Percentiles rank a stretch among this genome's conserved stretches.
phyloP scores from a whole-genome alignment of 2,113 vertebrate species.

The Myotis lucifugus region DNA sequence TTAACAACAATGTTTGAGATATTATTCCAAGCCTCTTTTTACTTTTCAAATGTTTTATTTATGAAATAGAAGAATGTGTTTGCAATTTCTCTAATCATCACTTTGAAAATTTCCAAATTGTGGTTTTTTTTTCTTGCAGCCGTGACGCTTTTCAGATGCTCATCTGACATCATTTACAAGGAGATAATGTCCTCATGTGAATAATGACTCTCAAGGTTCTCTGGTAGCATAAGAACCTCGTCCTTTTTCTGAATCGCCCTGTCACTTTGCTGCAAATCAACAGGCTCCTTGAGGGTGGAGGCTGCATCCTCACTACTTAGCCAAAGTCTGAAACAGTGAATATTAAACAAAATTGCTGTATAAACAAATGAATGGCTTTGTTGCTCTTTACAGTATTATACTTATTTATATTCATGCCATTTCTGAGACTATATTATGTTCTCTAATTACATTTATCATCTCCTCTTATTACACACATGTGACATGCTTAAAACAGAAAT shows the following conservation, averaged over 20 bases:
- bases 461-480: conserved; percentile 20
- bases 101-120: background rate
- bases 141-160: background rate
- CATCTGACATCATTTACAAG: conserved; percentile 21
- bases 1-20: background rate
- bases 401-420: background rate
- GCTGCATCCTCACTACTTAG: background rate
- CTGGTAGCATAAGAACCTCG: background rate
- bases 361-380: background rate
- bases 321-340: background rate
- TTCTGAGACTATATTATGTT: conserved; percentile 17
- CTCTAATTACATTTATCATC: conserved; percentile 34
- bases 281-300: background rate
- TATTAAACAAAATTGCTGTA: conserved; percentile 3
- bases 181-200: background rate
- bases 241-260: background rate
- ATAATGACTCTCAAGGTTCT: background rate
- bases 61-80: background rate
- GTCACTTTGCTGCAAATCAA: background rate
- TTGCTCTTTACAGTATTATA: background rate
- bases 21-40: background rate
- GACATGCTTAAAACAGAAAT: conserved; percentile 39
- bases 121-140: background rate
- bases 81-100: background rate
- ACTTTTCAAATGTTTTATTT: background rate